These are phyloP conservation scores for Andrena bicolor DNA, from an alignment of 2,888 invertebrate species.

Conservation along the genomic window DNA sequence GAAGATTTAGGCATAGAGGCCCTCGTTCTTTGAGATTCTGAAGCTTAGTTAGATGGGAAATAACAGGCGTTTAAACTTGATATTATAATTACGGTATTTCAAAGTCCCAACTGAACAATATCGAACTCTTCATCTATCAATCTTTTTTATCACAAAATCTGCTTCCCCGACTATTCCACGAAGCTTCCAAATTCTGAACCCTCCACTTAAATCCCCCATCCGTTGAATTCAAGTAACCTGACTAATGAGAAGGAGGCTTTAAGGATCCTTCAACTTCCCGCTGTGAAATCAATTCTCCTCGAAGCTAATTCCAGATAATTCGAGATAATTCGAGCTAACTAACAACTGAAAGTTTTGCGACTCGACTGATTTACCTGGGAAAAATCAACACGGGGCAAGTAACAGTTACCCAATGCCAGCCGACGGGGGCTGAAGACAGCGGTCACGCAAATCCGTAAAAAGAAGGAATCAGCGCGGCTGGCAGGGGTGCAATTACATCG, in stretches of 20 bases:
- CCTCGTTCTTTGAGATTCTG: too few species aligned
- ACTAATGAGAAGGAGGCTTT: too few species aligned
- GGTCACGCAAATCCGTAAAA: background rate
- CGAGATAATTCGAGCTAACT: background rate
- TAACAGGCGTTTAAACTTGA: too few species aligned
- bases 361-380: background rate
- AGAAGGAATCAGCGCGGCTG: background rate
- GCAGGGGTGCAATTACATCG: conserved; percentile 17
- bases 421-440: background rate
- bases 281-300: background rate
- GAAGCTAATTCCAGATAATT: background rate
- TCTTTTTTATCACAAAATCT: too few species aligned
- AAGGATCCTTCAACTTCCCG: background rate
- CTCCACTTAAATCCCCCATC: background rate
- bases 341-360: background rate
- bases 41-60: too few species aligned
- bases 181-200: background rate
- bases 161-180: too few species aligned
- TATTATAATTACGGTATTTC: too few species aligned
- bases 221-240: background rate
- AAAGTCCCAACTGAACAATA: too few species aligned
- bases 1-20: too few species aligned
- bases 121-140: too few species aligned
- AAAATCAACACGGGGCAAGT: background rate
- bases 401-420: background rate